Evolutionary conservation across 92 coral and sea anemone species (phyloP), one percentile per base, ranked within the genome.

Genomic region (Ricordea florida): DNA sequence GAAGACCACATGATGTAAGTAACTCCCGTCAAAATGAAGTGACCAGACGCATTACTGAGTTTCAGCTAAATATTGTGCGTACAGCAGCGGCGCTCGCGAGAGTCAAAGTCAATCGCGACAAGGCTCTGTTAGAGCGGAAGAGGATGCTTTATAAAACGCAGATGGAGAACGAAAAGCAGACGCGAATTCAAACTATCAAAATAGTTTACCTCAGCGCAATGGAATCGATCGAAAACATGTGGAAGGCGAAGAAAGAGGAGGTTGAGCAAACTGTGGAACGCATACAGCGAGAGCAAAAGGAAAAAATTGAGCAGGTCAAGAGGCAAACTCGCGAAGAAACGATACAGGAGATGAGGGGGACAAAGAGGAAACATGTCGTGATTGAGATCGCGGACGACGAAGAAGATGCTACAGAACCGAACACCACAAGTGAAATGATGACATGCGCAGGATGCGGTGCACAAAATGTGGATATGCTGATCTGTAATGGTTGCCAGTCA

Each of bases 51-150:
- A 35, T 47, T 2, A 31, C 48, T 9, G 91, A 86, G 9, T 65
- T 56, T 23, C 82, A 80, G 40, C 14, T 50, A 42, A 72, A 67
- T 21, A 63, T 50, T n/a, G 24, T 63, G 44, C 75, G 61, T 30
- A 80, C 83, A 3, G 91, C 87, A 0, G 82, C 86, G 1, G 70
- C 72, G 48, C 57, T 80, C 52, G 86, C 82, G 5, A 69, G 72
- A n/a, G 62, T 72, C 10, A 79, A 86, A 38, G 66, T 86, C 0
- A 73, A 44, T 9, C 74, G 69, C 10, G 91, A 86, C 28, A 86
- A 80, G 48, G 62, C 79, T 10, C 66, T 28, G 43, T 34, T 66
- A 34, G 87, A 79, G 26, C 71, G 62, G 59, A 87, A 72, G 53
- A 77, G 61, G 46, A 46, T 60, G 28, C 30, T 58, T 17, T 53